A percentile compares a stretch with the other conserved stretches of the same genome.
These are phyloP conservation scores for Myripristis murdjan DNA, from an alignment of 2,797 vertebrate genomes.

Conservation along the genomic window DNA sequence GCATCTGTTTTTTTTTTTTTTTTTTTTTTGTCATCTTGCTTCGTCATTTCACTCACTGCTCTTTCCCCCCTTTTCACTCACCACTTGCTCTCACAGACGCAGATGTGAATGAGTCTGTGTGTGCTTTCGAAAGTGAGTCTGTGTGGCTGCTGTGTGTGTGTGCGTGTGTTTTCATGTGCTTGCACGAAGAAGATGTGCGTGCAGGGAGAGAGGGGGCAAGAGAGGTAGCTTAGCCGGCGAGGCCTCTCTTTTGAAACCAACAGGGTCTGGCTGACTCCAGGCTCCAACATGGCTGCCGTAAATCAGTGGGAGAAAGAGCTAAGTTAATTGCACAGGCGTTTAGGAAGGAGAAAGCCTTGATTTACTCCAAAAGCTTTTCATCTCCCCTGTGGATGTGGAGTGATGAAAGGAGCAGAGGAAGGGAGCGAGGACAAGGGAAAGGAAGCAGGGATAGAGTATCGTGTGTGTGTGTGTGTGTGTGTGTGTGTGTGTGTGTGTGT, in stretches of 20 bases:
- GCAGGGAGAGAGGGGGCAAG: slow-evolving; percentile 10
- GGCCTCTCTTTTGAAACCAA: slow-evolving; percentile 69
- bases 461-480: too few relatives aligned
- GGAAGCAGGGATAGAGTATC: slow-evolving; percentile 53
- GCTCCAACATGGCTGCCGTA: slow-evolving; percentile 72
- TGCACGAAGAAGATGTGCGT: not conserved
- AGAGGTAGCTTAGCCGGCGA: slow-evolving; percentile 60
- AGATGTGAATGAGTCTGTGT: slow-evolving; percentile 68
- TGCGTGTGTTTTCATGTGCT: not conserved
- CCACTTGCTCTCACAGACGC: slow-evolving; percentile 68
- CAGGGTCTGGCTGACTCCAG: slow-evolving; percentile 68
- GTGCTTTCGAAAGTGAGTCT: not conserved
- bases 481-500: too few relatives aligned
- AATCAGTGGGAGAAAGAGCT: slow-evolving; percentile 74
- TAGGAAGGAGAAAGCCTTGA: slow-evolving; percentile 78
- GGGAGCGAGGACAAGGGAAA: slow-evolving; percentile 32
- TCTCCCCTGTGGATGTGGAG: slow-evolving; percentile 71
- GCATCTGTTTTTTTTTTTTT: too few relatives aligned
- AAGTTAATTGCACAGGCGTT: slow-evolving; percentile 78
- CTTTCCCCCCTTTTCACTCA: slow-evolving; percentile 54
- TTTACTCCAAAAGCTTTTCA: slow-evolving; percentile 79
- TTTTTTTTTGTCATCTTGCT: slow-evolving; percentile 46
- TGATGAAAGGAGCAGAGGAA: slow-evolving; percentile 66
- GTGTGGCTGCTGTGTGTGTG: not conserved
- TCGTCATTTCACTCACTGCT: slow-evolving; percentile 63